These are phyloP conservation scores for Apotomis capreana DNA, from an alignment of 2,888 invertebrate species.

Conservation along the genomic window DNA sequence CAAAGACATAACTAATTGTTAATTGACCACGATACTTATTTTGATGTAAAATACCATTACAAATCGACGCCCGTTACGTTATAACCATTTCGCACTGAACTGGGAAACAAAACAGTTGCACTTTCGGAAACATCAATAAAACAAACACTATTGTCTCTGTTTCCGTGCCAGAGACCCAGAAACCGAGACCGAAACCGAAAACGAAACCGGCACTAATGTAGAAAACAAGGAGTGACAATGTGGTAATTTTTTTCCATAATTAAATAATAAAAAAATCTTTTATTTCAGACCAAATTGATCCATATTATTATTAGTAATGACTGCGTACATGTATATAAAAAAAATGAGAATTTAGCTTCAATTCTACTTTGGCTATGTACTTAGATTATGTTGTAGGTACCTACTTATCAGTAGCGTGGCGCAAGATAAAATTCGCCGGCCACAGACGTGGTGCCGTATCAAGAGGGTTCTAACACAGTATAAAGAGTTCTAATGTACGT, in stretches of 20 bases:
- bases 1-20: constrained; percentile 14
- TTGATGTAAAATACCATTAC: constrained; percentile 18
- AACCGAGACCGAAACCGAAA: constrained; percentile 22
- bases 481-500: no score
- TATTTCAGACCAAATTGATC: no score
- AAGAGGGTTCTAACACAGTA: no score
- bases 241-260: background rate
- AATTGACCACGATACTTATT: background rate
- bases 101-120: constrained; percentile 23
- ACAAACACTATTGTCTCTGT: constrained; percentile 25
- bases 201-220: background rate
- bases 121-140: constrained; percentile 29
- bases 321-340: no score
- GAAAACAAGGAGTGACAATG: background rate
- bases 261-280: no score
- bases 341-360: no score
- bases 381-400: no score
- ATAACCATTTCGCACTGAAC: constrained; percentile 1
- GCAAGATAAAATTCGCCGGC: no score
- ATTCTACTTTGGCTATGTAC: no score
- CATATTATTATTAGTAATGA: no score
- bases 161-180: constrained; percentile 36
- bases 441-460: no score
- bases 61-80: constrained; percentile 5
- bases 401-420: no score